phyloP scores from a whole-genome alignment of 2,888 invertebrate species.

The Charanyca ferruginea region DNA sequence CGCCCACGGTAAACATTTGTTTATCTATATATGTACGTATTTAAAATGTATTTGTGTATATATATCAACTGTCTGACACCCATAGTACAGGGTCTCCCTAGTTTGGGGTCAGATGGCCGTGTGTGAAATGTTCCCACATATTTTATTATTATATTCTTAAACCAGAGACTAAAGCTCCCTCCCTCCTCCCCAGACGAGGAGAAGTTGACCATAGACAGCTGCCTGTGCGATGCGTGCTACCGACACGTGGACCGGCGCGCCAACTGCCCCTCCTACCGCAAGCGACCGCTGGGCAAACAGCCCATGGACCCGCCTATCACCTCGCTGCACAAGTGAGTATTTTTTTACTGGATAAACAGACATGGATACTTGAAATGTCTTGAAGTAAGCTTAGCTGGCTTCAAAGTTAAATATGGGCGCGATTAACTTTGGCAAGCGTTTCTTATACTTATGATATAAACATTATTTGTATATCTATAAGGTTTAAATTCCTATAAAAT shows the following conservation, averaged over 20 bases:
- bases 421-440: no score
- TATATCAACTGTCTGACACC: no score
- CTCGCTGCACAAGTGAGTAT: slow-evolving; percentile 63
- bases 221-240: slow-evolving; percentile 97
- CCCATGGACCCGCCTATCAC: slow-evolving; percentile 58
- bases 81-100: no score
- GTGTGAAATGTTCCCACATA: no score
- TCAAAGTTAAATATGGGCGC: no score
- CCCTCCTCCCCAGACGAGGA: slow-evolving; percentile 92
- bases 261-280: slow-evolving; percentile 93
- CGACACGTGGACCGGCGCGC: slow-evolving; percentile 96
- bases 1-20: no score
- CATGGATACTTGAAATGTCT: background rate
- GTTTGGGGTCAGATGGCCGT: no score
- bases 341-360: background rate
- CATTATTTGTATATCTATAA: background rate
- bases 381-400: background rate
- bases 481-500: background rate
- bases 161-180: slow-evolving; percentile 19
- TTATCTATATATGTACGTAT: no score
- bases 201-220: slow-evolving; percentile 95
- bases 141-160: no score
- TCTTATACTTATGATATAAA: background rate
- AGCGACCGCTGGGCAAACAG: slow-evolving; percentile 85
- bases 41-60: no score